Percentiles rank a stretch among this genome's conserved stretches.
Conservation (phyloP, 1,140 invertebrate genomes). For the Drosophila grimshawi region DNA sequence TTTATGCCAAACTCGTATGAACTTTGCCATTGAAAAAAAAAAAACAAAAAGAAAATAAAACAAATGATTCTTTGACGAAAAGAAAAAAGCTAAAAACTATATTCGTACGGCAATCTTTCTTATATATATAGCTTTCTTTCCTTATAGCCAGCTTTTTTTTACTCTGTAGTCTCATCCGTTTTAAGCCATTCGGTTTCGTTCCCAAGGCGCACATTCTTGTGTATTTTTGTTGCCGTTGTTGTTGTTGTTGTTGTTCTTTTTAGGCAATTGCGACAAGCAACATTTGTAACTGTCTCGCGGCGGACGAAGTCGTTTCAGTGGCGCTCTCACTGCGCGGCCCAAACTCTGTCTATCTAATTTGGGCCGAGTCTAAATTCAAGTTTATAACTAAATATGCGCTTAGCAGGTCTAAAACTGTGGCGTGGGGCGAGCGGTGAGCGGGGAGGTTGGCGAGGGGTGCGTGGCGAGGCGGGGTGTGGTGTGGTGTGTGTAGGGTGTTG, state of each 20-base stretch:
- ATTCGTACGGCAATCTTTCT: too few species aligned
- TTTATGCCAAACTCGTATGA: not conserved
- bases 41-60: slow-evolving; percentile 10
- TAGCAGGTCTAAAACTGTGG: slow-evolving; percentile 37
- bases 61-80: too few species aligned
- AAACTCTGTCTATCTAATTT: slow-evolving; percentile 57
- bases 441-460: not conserved
- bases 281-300: slow-evolving; percentile 26
- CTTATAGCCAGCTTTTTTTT: slow-evolving; percentile 18
- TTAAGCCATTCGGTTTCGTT: slow-evolving; percentile 11
- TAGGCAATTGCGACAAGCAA: not conserved
- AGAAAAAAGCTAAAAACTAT: too few species aligned
- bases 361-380: slow-evolving; percentile 74
- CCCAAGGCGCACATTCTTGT: slow-evolving; percentile 25
- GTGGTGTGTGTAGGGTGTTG: slow-evolving; percentile 5
- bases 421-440: not conserved
- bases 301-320: not conserved
- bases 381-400: slow-evolving; percentile 78
- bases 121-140: not conserved
- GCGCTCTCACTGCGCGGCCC: slow-evolving; percentile 24
- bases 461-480: not conserved
- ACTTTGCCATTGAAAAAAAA: slow-evolving; percentile 16
- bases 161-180: slow-evolving; percentile 18
- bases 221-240: not conserved
- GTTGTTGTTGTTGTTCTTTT: slow-evolving; percentile 4